A percentile compares a stretch with the other conserved stretches of the same genome.
These are phyloP conservation scores for Anguilla japonica DNA, from an alignment of 2,113 vertebrate species.

Conservation along the genomic window DNA sequence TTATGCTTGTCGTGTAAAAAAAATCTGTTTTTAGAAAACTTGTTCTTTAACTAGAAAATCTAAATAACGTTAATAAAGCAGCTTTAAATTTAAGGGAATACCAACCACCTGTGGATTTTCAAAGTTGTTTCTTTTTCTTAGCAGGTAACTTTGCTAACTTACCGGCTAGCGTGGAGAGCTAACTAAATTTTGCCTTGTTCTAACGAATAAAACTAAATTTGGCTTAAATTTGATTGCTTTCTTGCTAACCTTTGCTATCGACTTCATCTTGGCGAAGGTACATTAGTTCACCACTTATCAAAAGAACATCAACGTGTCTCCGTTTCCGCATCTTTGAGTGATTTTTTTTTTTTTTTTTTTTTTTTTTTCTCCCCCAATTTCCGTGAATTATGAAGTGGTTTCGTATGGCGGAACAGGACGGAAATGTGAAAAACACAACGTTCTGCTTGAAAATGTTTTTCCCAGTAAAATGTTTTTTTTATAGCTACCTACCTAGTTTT, in stretches of 20 bases:
- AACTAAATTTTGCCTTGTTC: not conserved
- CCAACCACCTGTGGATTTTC: conserved; percentile 12
- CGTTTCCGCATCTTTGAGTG: conserved; percentile 44
- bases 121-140: not conserved
- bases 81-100: not conserved
- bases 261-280: not conserved
- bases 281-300: not conserved
- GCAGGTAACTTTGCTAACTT: not conserved
- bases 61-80: not conserved
- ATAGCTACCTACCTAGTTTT: not conserved
- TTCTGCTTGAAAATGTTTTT: too few species aligned
- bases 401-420: not conserved
- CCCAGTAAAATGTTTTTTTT: not conserved
- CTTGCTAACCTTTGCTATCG: not conserved
- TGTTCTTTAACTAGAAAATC: not conserved
- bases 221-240: too few species aligned
- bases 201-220: too few species aligned
- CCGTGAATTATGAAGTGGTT: not conserved
- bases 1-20: not conserved
- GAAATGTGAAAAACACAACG: not conserved
- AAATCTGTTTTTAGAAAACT: not conserved
- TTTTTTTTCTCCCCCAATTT: not conserved
- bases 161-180: not conserved
- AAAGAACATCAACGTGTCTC: conserved; percentile 31
- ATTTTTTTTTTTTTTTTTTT: too few species aligned